Evolutionary conservation across 2,888 invertebrate genomes (phyloP), one percentile per base, ranked within the genome.

Genomic region (Cenopis cana): DNA sequence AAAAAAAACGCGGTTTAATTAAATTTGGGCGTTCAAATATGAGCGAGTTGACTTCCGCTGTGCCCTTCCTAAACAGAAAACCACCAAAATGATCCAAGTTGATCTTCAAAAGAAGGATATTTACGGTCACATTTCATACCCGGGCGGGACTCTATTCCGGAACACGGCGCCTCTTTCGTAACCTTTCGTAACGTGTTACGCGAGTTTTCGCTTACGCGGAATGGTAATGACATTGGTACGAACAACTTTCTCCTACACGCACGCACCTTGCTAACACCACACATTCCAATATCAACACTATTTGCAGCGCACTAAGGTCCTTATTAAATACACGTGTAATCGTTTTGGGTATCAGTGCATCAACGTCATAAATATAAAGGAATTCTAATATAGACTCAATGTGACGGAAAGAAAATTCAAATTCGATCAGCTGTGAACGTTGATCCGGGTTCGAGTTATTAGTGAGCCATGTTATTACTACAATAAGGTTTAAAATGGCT

Each of bases 151-250:
- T 57, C 24, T 36, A 65, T 46, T 60, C 70, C 66, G 66, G 66
- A 66, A 64, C 64, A 50, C 46, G 24, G 17, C 52, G 8, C 3
- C 65, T 54, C 12, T 66, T 66, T 71, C 70, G 66, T 71, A 71
- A 71, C 66, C 12, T 66, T 66, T 71, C 70, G 66, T 71, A 71
- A 71, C 66, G 29, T 60, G 60, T 71, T 71, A 66, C 70, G 70
- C 50, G 49, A 33, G 64, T 62, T 66, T 70, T 66, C 70, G 70
- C 55, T 66, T 60, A 61, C 59, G 70, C 52, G 46, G 65, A 65
- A 71, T 71, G 70, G 70, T 71, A 71, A 71, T 71, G 70, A 71
- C 70, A 71, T 71, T 71, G 69, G 59, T 33, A 55, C 46, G 55
- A 65, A 54, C 70, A 61, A 66, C 70, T 71, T 71, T 71, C 70